phyloP scores from a whole-genome alignment of 2,888 invertebrate genomes.

The Drosophila affinis region DNA sequence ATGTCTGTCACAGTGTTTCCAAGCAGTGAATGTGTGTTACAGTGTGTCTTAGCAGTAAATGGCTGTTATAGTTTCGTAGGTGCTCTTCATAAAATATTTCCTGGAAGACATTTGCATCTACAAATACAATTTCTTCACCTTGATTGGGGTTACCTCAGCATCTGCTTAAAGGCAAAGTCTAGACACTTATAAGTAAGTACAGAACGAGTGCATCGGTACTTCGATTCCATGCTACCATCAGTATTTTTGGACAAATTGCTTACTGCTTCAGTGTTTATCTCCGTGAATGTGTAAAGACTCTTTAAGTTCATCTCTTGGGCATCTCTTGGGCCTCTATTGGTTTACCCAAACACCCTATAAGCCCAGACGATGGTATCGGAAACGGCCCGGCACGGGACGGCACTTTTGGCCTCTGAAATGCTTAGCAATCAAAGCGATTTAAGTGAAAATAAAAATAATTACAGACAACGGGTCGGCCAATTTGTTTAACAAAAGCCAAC shows the following conservation, averaged over 20 bases:
- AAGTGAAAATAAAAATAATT: conserved; percentile 61
- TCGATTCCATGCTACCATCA: too few species aligned
- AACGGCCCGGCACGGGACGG: conserved; percentile 1
- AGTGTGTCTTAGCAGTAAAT: not conserved
- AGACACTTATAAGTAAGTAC: too few species aligned
- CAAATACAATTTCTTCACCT: not conserved
- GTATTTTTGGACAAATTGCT: too few species aligned
- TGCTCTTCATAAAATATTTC: not conserved
- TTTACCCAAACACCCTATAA: conserved; percentile 12
- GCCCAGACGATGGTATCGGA: conserved; percentile 10
- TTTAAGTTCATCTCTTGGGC: too few species aligned
- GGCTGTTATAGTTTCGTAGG: not conserved
- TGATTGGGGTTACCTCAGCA: not conserved
- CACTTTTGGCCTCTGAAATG: conserved; percentile 1
- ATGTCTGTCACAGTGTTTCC: too few species aligned
- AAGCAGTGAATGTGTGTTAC: too few species aligned
- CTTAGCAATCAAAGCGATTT: conserved; percentile 19
- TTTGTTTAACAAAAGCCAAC: conserved; percentile 32
- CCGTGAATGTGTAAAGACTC: too few species aligned
- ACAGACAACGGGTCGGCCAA: conserved; percentile 26
- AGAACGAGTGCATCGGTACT: too few species aligned
- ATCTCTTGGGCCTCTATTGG: too few species aligned
- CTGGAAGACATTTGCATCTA: not conserved
- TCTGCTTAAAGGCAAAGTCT: not conserved
- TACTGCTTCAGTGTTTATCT: too few species aligned